A percentile compares a stretch with the other conserved stretches of the same genome.
Evolutionary conservation across 2,113 vertebrate genomes (phyloP).

Genomic region (Vidua macroura): DNA sequence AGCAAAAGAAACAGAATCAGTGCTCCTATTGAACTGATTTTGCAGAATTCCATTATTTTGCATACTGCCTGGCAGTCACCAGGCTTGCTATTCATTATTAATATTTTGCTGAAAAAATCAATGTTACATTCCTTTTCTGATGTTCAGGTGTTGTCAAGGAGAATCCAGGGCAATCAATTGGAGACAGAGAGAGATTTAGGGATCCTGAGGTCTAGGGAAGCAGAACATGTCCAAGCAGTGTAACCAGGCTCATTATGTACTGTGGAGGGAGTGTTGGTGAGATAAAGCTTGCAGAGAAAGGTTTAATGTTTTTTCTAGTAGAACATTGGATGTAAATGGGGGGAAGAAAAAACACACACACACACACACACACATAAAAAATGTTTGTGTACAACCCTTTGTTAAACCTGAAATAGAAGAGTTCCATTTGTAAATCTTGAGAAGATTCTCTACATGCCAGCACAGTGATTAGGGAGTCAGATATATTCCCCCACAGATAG

Average conservation of each 20-base stretch:
- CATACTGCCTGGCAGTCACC: background rate
- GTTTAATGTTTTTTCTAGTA: background rate
- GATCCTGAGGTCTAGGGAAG: background rate
- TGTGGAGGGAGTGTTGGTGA: background rate
- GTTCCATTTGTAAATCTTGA: background rate
- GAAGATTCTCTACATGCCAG: background rate
- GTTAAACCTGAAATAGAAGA: background rate
- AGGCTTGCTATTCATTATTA: background rate
- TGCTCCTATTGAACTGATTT: background rate
- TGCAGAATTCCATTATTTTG: background rate
- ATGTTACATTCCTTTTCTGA: background rate
- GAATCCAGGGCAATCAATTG: background rate
- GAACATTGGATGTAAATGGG: background rate
- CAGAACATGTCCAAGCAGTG: background rate
- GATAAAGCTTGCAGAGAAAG: background rate
- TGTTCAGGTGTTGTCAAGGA: background rate
- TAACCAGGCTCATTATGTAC: background rate
- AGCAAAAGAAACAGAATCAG: background rate
- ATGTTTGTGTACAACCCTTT: background rate
- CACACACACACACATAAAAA: background rate
- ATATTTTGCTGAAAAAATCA: background rate
- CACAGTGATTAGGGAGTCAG: background rate
- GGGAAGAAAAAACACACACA: background rate
- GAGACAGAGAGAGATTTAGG: background rate
- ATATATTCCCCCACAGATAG: background rate